Conservation (phyloP, 1,140 invertebrate genomes). For the Drosophila lowei region DNA sequence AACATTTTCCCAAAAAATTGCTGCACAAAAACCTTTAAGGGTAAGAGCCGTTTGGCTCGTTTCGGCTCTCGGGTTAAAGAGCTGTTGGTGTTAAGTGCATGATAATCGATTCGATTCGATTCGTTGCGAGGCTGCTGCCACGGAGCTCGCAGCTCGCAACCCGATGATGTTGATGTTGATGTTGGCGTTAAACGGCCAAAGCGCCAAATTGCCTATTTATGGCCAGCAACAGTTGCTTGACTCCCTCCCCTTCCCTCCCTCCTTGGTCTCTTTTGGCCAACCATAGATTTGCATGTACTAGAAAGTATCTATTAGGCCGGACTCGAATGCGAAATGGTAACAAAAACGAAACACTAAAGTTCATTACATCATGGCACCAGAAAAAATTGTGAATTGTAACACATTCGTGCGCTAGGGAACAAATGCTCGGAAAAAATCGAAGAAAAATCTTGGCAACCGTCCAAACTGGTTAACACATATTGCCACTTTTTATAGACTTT, state of each 20-base stretch:
- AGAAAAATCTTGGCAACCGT: slow-evolving; percentile 13
- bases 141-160: slow-evolving; percentile 4
- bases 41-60: slow-evolving; percentile 48
- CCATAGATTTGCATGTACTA: slow-evolving; percentile 71
- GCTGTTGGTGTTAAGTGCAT: slow-evolving; percentile 79
- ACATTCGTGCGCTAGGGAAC: slow-evolving; percentile 25
- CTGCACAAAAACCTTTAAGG: slow-evolving; percentile 70
- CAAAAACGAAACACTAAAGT: slow-evolving; percentile 36
- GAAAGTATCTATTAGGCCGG: slow-evolving; percentile 59
- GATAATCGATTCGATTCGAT: slow-evolving; percentile 78
- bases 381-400: slow-evolving; percentile 31
- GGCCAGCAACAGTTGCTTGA: slow-evolving; percentile 23
- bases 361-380: slow-evolving; percentile 46
- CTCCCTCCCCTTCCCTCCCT: slow-evolving; percentile 4
- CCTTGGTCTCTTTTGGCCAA: slow-evolving; percentile 34
- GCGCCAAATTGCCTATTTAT: slow-evolving; percentile 74
- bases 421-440: slow-evolving; percentile 6
- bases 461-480: slow-evolving; percentile 61
- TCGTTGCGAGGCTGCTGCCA: slow-evolving; percentile 20
- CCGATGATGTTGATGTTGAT: slow-evolving; percentile 40
- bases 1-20: slow-evolving; percentile 70
- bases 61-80: slow-evolving; percentile 65
- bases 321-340: slow-evolving; percentile 10
- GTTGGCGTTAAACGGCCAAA: slow-evolving; percentile 75
- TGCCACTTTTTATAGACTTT: slow-evolving; percentile 59